Percentiles rank a stretch among this genome's conserved stretches.
phyloP scores from a whole-genome alignment of 2,797 vertebrate species.

The Gymnocypris eckloni region DNA sequence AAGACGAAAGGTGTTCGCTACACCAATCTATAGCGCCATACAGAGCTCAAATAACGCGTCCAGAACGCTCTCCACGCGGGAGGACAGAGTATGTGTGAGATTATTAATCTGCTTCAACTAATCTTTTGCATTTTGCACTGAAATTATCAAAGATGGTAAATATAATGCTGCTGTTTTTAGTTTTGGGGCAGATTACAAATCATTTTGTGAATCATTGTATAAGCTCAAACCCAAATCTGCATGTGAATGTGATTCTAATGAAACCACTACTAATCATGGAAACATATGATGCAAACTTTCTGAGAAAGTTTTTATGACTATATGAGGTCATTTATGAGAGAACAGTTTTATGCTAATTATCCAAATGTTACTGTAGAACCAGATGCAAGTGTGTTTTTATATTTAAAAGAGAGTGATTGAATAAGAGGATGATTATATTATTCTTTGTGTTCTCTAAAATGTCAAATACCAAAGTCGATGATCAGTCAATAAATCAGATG shows the following conservation, averaged over 20 bases:
- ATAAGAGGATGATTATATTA: neutral
- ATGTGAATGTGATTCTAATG: slow-evolving; percentile 9
- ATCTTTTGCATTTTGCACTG: slow-evolving; percentile 5
- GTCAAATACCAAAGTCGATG: slow-evolving; percentile 16
- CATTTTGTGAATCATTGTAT: slow-evolving; percentile 22
- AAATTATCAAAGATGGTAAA: neutral
- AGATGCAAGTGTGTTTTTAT: neutral
- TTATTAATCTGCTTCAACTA: slow-evolving; percentile 5
- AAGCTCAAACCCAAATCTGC: neutral
- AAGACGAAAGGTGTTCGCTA: slow-evolving; percentile 18
- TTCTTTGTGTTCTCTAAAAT: neutral
- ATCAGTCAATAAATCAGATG: slow-evolving; percentile 28
- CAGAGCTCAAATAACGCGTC: slow-evolving; percentile 9
- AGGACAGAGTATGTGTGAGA: slow-evolving; percentile 67
- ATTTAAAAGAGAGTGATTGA: neutral
- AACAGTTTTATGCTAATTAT: slow-evolving; percentile 40
- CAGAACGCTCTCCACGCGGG: slow-evolving; percentile 3
- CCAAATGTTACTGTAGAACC: slow-evolving; percentile 17
- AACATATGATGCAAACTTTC: slow-evolving; percentile 23
- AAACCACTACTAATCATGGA: neutral
- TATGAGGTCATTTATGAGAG: slow-evolving; percentile 3
- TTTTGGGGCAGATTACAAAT: neutral
- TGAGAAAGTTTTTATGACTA: slow-evolving; percentile 27
- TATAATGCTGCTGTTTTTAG: neutral
- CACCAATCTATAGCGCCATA: slow-evolving; percentile 34